These are phyloP conservation scores for Virgularia gustaviana DNA, from an alignment of 92 coral and sea anemone genomes.

Conservation along the genomic window DNA sequence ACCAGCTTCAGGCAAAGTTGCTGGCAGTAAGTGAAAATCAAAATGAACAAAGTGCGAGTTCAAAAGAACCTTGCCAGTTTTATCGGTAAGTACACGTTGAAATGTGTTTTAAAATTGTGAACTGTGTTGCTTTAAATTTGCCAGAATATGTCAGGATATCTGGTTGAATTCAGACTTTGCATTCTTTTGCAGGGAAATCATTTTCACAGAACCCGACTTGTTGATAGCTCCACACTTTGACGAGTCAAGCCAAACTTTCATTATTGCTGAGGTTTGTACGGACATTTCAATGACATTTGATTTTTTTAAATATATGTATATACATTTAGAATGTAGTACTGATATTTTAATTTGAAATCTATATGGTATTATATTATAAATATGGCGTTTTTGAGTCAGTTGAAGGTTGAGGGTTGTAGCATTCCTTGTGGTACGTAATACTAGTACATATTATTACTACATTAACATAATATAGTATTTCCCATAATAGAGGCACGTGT, in stretches of 20 bases:
- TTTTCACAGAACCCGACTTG: slow-evolving; percentile 81
- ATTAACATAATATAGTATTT: no score
- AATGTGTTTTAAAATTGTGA: neutral
- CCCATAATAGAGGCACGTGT: slow-evolving; percentile 39
- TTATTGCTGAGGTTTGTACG: slow-evolving; percentile 63
- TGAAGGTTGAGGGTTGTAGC: no score
- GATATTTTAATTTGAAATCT: no score
- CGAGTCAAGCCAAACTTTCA: slow-evolving; percentile 39
- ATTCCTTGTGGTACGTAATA: no score
- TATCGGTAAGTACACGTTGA: slow-evolving; percentile 1
- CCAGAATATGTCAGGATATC: neutral
- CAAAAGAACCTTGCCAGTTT: slow-evolving; percentile 3
- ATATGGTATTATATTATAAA: no score
- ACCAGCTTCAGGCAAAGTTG: slow-evolving; percentile 66
- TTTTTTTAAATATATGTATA: no score
- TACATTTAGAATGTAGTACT: no score
- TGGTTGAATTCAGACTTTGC: neutral
- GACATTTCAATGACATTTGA: neutral
- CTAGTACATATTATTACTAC: no score
- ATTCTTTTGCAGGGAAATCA: slow-evolving; percentile 64
- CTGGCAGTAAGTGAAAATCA: no score
- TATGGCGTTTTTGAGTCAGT: no score
- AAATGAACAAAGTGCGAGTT: no score
- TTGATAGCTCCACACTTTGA: slow-evolving; percentile 74
- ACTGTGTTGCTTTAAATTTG: neutral